These are phyloP conservation scores for Podotricha telesiphe DNA, from an alignment of 2,888 invertebrate species.

Conservation along the genomic window DNA sequence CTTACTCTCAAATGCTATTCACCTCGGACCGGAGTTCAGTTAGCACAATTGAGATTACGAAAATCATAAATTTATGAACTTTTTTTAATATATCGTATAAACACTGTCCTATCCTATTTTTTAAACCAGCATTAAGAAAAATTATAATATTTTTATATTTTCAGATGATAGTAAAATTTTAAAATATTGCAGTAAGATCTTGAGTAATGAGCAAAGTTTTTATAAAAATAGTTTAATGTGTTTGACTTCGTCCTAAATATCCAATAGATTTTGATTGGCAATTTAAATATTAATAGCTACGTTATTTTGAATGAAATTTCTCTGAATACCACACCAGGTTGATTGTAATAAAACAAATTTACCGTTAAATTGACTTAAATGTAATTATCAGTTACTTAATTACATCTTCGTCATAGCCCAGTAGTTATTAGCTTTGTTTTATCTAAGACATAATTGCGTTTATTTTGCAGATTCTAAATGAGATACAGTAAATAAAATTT, in stretches of 20 bases:
- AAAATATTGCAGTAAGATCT: too few relatives aligned
- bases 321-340: constrained; percentile 17
- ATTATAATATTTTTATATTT: too few relatives aligned
- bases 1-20: neutral
- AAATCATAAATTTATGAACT: too few relatives aligned
- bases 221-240: neutral
- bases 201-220: neutral
- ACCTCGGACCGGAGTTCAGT: neutral
- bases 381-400: constrained; percentile 69
- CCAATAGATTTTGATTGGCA: constrained; percentile 15
- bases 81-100: too few relatives aligned
- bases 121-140: too few relatives aligned
- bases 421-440: constrained; percentile 35
- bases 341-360: constrained; percentile 38
- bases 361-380: constrained; percentile 63
- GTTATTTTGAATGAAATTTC: constrained; percentile 9
- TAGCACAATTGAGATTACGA: neutral
- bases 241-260: constrained; percentile 9
- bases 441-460: constrained; percentile 18
- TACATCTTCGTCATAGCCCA: constrained; percentile 54
- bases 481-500: constrained; percentile 13
- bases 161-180: too few relatives aligned
- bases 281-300: constrained; percentile 19
- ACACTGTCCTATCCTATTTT: too few relatives aligned
- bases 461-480: constrained; percentile 5